Conservation (phyloP, 1,140 invertebrate species). For the Sarcophaga bullata region DNA sequence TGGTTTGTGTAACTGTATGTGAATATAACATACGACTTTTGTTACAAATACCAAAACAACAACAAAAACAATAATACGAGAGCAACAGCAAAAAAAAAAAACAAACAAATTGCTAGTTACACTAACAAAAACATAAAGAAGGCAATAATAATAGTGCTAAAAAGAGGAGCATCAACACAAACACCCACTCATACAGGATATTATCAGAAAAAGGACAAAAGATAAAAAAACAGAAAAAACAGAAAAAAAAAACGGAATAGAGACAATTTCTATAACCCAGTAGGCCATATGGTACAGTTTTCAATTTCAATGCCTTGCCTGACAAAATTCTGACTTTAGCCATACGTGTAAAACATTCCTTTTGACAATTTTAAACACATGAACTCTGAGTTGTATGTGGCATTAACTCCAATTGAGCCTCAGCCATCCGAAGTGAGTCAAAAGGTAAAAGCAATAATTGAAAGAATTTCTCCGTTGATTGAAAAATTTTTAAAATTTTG, state of each 20-base stretch:
- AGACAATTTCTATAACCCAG: neutral
- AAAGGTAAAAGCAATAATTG: too few species aligned
- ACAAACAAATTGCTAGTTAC: constrained; percentile 7
- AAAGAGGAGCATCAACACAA: neutral
- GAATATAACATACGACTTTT: constrained; percentile 6
- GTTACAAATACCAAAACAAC: constrained; percentile 11
- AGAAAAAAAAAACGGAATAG: neutral
- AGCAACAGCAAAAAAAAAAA: neutral
- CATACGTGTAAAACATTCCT: neutral
- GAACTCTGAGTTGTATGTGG: neutral
- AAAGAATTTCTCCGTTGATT: too few species aligned
- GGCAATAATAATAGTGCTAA: neutral
- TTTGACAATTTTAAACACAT: neutral
- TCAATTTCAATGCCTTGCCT: neutral
- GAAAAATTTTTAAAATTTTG: neutral
- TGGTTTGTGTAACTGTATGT: too few species aligned
- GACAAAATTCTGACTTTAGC: too few species aligned
- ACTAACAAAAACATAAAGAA: neutral
- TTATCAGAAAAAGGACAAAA: neutral
- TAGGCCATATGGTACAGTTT: neutral
- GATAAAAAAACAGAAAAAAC: neutral
- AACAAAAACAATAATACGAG: neutral
- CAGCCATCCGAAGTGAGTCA: too few species aligned
- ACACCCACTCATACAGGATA: neutral
- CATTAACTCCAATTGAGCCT: too few species aligned